Conservation (phyloP, 2,888 invertebrate genomes). For the Erebia ligea region DNA sequence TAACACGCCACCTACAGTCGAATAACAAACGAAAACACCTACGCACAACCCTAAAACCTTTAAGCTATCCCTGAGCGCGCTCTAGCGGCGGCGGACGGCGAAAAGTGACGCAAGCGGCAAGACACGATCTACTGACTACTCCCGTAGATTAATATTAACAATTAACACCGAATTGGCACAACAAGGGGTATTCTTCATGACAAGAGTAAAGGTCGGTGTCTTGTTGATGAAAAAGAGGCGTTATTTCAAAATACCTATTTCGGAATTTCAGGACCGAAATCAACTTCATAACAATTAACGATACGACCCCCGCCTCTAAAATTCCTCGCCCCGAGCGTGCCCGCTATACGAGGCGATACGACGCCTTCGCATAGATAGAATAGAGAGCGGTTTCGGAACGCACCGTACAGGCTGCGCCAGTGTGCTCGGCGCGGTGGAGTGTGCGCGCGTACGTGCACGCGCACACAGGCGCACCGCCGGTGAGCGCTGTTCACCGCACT, state of each 20-base stretch:
- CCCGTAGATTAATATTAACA: conserved; percentile 45
- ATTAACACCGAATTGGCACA: conserved; percentile 44
- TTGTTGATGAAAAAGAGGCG: conserved; percentile 70
- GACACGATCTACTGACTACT: conserved; percentile 28
- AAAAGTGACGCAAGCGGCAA: conserved; percentile 14
- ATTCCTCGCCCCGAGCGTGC: conserved; percentile 83
- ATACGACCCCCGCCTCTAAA: conserved; percentile 83
- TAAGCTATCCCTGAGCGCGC: conserved; percentile 13
- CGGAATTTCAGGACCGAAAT: conserved; percentile 83
- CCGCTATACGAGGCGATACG: conserved; percentile 82
- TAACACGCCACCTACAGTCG: conserved; percentile 61
- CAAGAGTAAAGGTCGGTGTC: conserved; percentile 48
- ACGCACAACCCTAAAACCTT: conserved; percentile 25
- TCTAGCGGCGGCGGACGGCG: conserved; percentile 30
- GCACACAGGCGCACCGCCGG: conserved; percentile 73
- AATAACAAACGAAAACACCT: conserved; percentile 56
- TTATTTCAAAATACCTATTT: conserved; percentile 82
- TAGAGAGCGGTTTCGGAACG: conserved; percentile 84
- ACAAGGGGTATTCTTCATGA: conserved; percentile 41
- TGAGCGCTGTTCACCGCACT: conserved; percentile 84
- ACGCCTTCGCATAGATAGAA: conserved; percentile 84
- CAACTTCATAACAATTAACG: conserved; percentile 84
- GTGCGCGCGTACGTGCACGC: conserved; percentile 62
- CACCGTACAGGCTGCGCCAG: conserved; percentile 64
- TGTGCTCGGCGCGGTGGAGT: conserved; percentile 50